These are phyloP conservation scores for Aythya fuligula DNA, from an alignment of 2,797 vertebrate species.

Conservation along the genomic window DNA sequence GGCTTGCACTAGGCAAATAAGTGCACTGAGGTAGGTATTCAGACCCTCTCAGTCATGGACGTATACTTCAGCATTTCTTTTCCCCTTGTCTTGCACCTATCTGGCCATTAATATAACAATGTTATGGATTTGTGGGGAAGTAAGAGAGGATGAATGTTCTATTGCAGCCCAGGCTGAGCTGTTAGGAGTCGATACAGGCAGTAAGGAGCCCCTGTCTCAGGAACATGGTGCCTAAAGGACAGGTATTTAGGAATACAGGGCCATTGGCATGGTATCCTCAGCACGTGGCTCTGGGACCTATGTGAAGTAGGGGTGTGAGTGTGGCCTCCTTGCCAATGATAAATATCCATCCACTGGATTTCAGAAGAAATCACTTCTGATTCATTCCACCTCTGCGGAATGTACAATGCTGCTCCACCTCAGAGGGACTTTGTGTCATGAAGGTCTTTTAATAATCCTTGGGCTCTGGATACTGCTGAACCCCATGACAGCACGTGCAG, in stretches of 20 bases:
- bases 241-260: background rate
- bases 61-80: background rate
- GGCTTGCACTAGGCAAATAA: background rate
- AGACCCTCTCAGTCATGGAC: background rate
- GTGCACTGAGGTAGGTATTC: background rate
- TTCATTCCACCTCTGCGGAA: rapidly evolving
- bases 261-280: background rate
- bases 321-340: background rate
- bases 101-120: background rate
- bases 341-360: background rate
- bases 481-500: rapidly evolving
- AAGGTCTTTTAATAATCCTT: background rate
- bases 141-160: background rate
- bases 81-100: background rate
- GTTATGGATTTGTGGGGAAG: background rate
- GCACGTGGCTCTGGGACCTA: background rate
- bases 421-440: background rate
- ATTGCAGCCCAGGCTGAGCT: background rate
- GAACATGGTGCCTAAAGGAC: background rate
- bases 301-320: rapidly evolving
- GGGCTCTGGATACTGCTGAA: background rate
- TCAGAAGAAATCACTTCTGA: background rate
- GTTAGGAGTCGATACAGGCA: background rate
- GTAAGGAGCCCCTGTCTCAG: background rate
- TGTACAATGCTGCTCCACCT: background rate